These are phyloP conservation scores for Sesamia inferens DNA, from an alignment of 2,888 invertebrate species.

Conservation along the genomic window DNA sequence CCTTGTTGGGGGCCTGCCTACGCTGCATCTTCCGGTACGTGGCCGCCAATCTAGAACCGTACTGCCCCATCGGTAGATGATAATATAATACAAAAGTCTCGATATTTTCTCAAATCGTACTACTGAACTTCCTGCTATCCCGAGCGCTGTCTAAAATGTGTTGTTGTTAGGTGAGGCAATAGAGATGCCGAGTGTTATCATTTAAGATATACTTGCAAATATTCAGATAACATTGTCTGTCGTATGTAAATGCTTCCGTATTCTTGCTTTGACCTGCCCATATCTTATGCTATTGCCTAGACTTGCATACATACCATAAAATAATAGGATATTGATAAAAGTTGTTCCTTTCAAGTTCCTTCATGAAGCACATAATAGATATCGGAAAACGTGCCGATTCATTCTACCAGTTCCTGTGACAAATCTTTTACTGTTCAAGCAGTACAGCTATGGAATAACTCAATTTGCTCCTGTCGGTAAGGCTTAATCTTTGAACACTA, in stretches of 20 bases:
- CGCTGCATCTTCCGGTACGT: no score
- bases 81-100: neutral
- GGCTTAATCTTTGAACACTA: no score
- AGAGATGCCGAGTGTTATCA: slow-evolving; percentile 2
- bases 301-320: neutral
- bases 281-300: slow-evolving; percentile 10
- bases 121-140: neutral
- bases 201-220: neutral
- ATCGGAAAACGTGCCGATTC: no score
- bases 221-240: slow-evolving; percentile 16
- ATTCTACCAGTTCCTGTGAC: no score
- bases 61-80: no score
- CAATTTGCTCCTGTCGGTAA: no score
- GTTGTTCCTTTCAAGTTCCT: no score
- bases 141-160: neutral
- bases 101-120: neutral
- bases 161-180: neutral
- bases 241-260: slow-evolving; percentile 4
- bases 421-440: no score
- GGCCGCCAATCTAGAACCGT: no score
- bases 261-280: neutral
- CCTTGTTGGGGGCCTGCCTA: no score
- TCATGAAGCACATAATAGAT: no score
- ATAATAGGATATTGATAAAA: neutral
- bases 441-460: no score